Evolutionary conservation across 2,797 vertebrate species (phyloP), one percentile per base, ranked within the genome.

Genomic region (Merluccius polli): DNA sequence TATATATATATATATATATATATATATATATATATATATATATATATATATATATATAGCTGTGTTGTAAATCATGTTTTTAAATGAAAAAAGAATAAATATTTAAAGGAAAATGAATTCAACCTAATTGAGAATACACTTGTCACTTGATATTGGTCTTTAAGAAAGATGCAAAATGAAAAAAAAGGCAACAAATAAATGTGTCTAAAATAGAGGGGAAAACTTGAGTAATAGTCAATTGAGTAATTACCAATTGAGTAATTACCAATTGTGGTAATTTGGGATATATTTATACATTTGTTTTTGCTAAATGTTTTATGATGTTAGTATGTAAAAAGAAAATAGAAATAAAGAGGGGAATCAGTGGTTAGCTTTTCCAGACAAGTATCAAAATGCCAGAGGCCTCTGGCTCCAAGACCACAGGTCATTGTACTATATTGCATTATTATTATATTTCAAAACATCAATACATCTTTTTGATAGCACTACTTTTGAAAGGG

Each of bases 401-500:
- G 41, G 41, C 15, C 41, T 44, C 48, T n/a, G 0, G 48, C 5
- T 52, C 18, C 21, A n/a, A 52, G 21, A 21, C 18, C 7, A n/a
- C 18, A 52, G 48, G 24, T 38, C 4, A 77, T 35, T 7, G 36
- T 4, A 33, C 44, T 69, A 52, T 7, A 77, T 35, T 7, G 36
- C 3, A 33, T 69, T 69, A 9, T 32, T 29, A 35, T 70, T 30
- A 48, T 75, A 21, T 41, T 30, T 31, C 7, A 70, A 36, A n/a
- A 41, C 3, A 27, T 12, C 52, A 65, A 67, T 59, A 65, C 2
- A 65, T 18, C 4, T 16, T n/a, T 44, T 59, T 21, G 71, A 31
- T 27, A 65, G 24, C n/a, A 33, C 31, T 65, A 13, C 35, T 38
- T 9, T 21, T 30, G 36, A 30, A 86, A 78, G 75, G 80, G 84